Evolutionary conservation across 2,797 vertebrate genomes (phyloP).

Genomic region (Linurgus olivaceus): DNA sequence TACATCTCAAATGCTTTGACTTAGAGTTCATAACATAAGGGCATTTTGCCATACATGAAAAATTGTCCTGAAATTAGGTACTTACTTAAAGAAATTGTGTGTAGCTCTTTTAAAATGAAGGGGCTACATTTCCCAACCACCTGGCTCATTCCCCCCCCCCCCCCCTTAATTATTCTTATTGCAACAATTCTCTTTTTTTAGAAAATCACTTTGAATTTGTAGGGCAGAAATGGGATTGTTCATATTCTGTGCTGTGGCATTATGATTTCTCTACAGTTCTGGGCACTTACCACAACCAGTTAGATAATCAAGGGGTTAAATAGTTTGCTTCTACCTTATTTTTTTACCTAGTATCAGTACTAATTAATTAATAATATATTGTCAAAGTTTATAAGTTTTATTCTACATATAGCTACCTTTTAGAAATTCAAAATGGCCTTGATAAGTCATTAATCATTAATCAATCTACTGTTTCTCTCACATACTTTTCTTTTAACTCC

Average conservation of each 20-base stretch:
- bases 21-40: not conserved
- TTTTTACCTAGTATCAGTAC: not conserved
- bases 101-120: not conserved
- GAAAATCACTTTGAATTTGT: not conserved
- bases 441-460: not conserved
- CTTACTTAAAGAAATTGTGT: not conserved
- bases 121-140: not conserved
- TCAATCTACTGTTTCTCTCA: not conserved
- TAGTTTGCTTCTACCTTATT: not conserved
- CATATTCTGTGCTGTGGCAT: not conserved
- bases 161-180: not conserved
- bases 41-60: not conserved
- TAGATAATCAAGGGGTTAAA: not conserved
- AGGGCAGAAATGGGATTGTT: not conserved
- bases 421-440: not conserved
- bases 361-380: not conserved
- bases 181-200: not conserved
- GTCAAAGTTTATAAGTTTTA: not conserved
- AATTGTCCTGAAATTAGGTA: not conserved
- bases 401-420: not conserved
- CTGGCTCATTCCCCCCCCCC: not conserved
- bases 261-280: not conserved
- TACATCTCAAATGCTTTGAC: not conserved
- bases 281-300: not conserved
- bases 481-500: conserved; percentile 7